Conservation (phyloP, 37 sponge, comb jelly and placozoan genomes). For the Spongia lamella region DNA sequence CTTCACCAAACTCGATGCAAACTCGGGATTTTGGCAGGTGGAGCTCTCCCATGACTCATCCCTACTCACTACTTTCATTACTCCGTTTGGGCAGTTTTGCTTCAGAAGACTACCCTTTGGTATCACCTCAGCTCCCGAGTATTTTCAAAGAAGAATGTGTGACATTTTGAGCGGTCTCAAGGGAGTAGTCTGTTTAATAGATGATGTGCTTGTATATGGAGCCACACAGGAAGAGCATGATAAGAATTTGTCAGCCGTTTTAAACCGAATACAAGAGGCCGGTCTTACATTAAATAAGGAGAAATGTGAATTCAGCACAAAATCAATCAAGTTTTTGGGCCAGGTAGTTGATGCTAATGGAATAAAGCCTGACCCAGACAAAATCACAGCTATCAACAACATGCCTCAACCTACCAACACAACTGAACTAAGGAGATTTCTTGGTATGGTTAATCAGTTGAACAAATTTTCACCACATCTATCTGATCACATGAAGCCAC, state of each 20-base stretch:
- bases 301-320: constrained; percentile 11
- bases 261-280: constrained; percentile 1
- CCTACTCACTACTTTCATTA: too few species aligned
- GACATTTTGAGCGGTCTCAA: constrained; percentile 2
- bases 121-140: constrained; percentile 25
- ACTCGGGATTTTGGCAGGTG: constrained; percentile 45
- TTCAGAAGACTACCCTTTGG: too few species aligned
- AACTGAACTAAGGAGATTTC: constrained; percentile 26
- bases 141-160: constrained; percentile 23
- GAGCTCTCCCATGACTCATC: constrained; percentile 22
- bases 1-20: constrained; percentile 22
- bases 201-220: too few species aligned
- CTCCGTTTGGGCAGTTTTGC: too few species aligned
- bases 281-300: constrained; percentile 16
- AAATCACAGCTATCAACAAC: too few species aligned
- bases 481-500: constrained; percentile 6
- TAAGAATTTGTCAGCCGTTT: neutral
- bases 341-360: constrained; percentile 14
- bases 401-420: constrained; percentile 13
- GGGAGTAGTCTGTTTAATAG: constrained; percentile 31
- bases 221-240: constrained; percentile 19
- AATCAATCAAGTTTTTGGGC: constrained; percentile 27
- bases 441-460: constrained; percentile 32
- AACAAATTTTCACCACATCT: constrained; percentile 14
- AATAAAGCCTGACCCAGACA: too few species aligned